Evolutionary conservation across 2,113 vertebrate genomes (phyloP), one percentile per base, ranked within the genome.

Genomic region (Beaufortia kweichowensis): DNA sequence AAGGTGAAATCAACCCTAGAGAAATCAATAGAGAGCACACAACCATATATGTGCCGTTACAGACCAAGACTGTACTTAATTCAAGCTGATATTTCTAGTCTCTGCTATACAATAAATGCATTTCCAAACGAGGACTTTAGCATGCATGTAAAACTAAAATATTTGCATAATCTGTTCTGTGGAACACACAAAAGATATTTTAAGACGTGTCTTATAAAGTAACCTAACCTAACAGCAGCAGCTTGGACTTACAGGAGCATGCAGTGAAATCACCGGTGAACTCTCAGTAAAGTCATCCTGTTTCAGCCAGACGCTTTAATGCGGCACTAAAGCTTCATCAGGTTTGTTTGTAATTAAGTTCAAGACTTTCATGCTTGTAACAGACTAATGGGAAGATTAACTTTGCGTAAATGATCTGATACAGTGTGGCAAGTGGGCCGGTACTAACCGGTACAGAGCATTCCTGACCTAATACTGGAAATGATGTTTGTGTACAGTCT

Each of bases 21-120:
- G 28, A 53, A 55, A 69, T 66, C 64, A 66, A 66, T 66, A 46
- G 64, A 66, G 15, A 43, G 19, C 39, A 66, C 8, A 67, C 24
- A 68, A 21, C 46, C 46, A 53, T 28, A 19, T 14, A 69, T 69
- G 9, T 69, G 39, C 17, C 1, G 26, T 15, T 68, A 69, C 48
- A 69, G 2, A 29, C 6, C 31, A 19, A 69, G 64, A 48, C 7
- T 64, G 6, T 2, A 43, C 6, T 64, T n/a, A 24, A 64, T 21
- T 67, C 14, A 10, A 19, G 0, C 48, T 31, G 23, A 46, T 21
- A 1, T 12, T 15, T 6, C 21, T 48, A 14, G 23, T 15, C 23
- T 28, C 2, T 28, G 10, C 21, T 56, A 56, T n/a, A n/a, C n/a
- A n/a, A n/a, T 24, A 24, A 23, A 56, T 24, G 19, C 29, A 60